Percentiles rank a stretch among this genome's conserved stretches.
Evolutionary conservation across 2,888 invertebrate species (phyloP).

Genomic region (Drosophila leonis): DNA sequence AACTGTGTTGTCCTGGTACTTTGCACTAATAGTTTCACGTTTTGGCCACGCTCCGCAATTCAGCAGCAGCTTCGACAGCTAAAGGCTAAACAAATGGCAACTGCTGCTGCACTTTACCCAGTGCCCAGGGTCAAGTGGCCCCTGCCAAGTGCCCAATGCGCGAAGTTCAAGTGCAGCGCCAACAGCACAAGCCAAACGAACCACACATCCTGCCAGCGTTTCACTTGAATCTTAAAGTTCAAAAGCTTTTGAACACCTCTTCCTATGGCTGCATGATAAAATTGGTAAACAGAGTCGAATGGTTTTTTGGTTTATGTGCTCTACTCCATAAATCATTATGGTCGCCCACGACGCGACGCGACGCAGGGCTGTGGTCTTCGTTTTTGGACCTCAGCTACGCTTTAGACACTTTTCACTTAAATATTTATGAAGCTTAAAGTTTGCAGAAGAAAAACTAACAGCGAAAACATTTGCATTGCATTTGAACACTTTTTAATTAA

Average conservation of each 20-base stretch:
- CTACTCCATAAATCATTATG: constrained; percentile 37
- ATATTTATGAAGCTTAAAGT: constrained; percentile 27
- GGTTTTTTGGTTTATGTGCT: constrained; percentile 24
- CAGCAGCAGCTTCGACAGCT: constrained; percentile 31
- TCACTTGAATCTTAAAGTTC: constrained; percentile 34
- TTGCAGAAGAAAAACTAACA: neutral
- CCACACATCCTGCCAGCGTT: neutral
- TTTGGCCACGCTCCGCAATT: constrained; percentile 39
- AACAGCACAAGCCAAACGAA: neutral
- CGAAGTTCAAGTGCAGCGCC: constrained; percentile 17
- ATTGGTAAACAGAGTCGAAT: constrained; percentile 6
- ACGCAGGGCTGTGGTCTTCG: neutral
- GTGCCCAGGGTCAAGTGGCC: constrained; percentile 4
- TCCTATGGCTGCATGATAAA: neutral
- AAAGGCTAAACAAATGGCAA: constrained; percentile 59
- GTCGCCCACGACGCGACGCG: neutral
- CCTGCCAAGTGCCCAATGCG: constrained; percentile 1
- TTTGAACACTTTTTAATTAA: neutral
- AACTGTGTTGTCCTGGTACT: constrained; percentile 11
- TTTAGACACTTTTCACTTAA: constrained; percentile 8
- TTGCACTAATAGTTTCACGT: constrained; percentile 49
- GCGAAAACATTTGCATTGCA: neutral
- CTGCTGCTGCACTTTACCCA: constrained; percentile 34
- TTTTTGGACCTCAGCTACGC: neutral
- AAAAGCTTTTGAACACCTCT: neutral